phyloP scores from a whole-genome alignment of 2,113 vertebrate species.

The Clarias gariepinus region DNA sequence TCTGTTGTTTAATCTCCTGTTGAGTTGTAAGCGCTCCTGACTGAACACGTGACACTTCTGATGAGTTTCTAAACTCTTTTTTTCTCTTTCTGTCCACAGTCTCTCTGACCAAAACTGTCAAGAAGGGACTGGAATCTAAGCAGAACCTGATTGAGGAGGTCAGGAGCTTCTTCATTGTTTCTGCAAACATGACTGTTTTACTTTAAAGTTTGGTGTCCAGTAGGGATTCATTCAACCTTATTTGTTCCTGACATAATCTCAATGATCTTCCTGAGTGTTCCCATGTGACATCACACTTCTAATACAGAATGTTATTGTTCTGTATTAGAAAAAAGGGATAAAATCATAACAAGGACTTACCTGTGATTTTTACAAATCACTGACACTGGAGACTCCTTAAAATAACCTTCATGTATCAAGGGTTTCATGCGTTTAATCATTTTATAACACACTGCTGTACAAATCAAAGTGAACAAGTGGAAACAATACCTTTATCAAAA shows the following conservation, averaged over 20 bases:
- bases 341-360: too few species aligned
- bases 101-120: constrained; percentile 87
- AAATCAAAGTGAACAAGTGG: too few species aligned
- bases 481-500: too few species aligned
- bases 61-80: background rate
- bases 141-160: constrained; percentile 91
- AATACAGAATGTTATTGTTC: background rate
- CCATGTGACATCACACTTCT: background rate
- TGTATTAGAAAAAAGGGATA: too few species aligned
- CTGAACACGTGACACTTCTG: background rate
- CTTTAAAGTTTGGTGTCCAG: background rate
- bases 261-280: too few species aligned
- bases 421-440: too few species aligned
- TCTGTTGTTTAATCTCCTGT: background rate
- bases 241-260: background rate
- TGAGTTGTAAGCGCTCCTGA: background rate
- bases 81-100: constrained; percentile 66
- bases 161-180: constrained; percentile 45
- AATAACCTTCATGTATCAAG: too few species aligned
- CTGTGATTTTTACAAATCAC: too few species aligned
- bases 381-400: too few species aligned
- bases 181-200: background rate
- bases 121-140: constrained; percentile 86
- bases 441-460: too few species aligned
- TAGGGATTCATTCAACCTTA: background rate